These are phyloP conservation scores for Heterodera filipjevi DNA, from an alignment of 2,888 invertebrate species.

Conservation along the genomic window DNA sequence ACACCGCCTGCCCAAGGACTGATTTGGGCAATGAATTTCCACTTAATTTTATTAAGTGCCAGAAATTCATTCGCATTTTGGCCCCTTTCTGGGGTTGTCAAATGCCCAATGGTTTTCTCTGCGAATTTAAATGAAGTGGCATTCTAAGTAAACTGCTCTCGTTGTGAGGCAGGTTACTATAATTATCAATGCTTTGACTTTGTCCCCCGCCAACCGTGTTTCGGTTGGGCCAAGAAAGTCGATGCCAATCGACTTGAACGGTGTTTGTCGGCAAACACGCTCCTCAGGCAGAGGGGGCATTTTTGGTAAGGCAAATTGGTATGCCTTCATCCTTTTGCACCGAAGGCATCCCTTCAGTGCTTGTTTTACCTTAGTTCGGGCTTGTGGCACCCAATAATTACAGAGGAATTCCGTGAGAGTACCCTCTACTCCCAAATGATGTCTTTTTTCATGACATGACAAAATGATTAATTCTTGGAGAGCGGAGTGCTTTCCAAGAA, in stretches of 20 bases:
- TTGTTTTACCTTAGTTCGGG: neutral
- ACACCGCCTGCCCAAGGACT: constrained; percentile 26
- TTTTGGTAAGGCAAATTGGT: constrained; percentile 30
- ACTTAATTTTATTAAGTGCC: neutral
- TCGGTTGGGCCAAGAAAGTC: constrained; percentile 38
- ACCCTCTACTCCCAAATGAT: constrained; percentile 22
- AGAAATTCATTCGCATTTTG: neutral
- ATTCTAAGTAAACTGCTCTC: constrained; percentile 25
- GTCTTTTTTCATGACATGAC: neutral
- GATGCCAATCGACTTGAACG: constrained; percentile 43
- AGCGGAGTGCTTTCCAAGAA: neutral
- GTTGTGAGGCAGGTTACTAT: constrained; percentile 12
- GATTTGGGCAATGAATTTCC: neutral
- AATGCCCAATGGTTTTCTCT: neutral
- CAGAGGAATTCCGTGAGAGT: constrained; percentile 22
- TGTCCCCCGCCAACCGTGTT: neutral
- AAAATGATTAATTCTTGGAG: neutral
- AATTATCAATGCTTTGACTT: constrained; percentile 14
- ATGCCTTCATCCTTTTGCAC: constrained; percentile 15
- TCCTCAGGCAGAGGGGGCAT: constrained; percentile 27
- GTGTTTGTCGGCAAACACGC: constrained; percentile 29
- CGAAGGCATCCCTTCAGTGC: neutral
- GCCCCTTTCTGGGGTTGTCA: neutral
- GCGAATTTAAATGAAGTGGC: constrained; percentile 58
- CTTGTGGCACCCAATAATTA: neutral